Evolutionary conservation across 2,888 invertebrate genomes (phyloP).

Genomic region (Campaea margaritaria): DNA sequence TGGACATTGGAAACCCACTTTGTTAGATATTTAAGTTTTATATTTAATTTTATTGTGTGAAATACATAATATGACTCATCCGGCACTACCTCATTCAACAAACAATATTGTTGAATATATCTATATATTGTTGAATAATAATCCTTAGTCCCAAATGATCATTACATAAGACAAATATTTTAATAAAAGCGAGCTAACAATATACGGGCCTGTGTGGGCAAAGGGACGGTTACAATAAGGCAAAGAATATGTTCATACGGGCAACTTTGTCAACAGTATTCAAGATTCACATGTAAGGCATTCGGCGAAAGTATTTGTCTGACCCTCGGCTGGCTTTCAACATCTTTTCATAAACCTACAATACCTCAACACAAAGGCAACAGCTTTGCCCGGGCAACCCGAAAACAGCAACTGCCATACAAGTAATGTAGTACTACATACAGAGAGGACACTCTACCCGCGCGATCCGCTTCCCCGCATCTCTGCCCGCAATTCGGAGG

Average conservation of each 20-base stretch:
- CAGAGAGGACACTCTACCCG: too few relatives aligned
- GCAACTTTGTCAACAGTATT: constrained; percentile 10
- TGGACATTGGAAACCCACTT: too few relatives aligned
- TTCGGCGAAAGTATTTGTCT: constrained; percentile 9
- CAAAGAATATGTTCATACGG: neutral
- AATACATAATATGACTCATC: too few relatives aligned
- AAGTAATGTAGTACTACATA: too few relatives aligned
- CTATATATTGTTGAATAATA: too few relatives aligned
- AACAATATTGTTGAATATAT: too few relatives aligned
- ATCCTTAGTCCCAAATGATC: too few relatives aligned
- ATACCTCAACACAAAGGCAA: constrained; percentile 14
- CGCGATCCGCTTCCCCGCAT: too few relatives aligned
- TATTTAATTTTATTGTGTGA: too few relatives aligned
- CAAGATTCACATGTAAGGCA: neutral
- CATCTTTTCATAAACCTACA: constrained; percentile 12
- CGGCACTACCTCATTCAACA: neutral
- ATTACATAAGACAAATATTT: neutral
- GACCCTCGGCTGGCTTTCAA: constrained; percentile 14
- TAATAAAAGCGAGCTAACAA: constrained; percentile 1
- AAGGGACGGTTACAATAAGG: neutral
- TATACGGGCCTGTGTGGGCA: neutral
- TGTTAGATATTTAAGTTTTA: too few relatives aligned
- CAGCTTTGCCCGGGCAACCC: constrained; percentile 1
- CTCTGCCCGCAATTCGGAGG: too few relatives aligned
- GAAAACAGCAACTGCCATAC: neutral